These are phyloP conservation scores for Oncorhynchus mykiss DNA, from an alignment of 2,113 vertebrate genomes.

Conservation along the genomic window DNA sequence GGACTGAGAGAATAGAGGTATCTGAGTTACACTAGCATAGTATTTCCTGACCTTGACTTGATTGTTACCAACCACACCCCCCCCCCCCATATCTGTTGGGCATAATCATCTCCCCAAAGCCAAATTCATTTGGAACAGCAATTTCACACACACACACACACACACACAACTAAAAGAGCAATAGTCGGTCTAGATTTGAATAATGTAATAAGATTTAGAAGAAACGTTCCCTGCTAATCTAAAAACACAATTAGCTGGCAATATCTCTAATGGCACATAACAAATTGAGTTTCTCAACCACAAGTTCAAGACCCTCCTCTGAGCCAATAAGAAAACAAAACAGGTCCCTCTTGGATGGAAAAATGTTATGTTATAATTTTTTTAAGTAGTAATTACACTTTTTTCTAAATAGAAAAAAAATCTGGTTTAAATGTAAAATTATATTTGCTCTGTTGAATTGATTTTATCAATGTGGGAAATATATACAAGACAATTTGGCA, in stretches of 20 bases:
- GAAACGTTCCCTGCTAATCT: conserved; percentile 62
- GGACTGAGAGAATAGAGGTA: conserved; percentile 6
- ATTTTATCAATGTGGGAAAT: no score
- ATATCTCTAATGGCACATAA: conserved; percentile 23
- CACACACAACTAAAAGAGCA: conserved; percentile 57
- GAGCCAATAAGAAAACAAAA: not conserved
- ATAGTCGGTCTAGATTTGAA: conserved; percentile 63
- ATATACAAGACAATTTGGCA: not conserved
- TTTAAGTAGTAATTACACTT: no score
- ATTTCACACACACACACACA: conserved; percentile 52
- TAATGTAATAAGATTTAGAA: conserved; percentile 60
- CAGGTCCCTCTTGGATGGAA: no score
- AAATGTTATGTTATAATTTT: no score
- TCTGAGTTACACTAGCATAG: conserved; percentile 44
- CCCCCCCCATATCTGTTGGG: conserved; percentile 63
- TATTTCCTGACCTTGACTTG: conserved; percentile 71
- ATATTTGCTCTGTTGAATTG: no score
- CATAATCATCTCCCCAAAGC: conserved; percentile 62
- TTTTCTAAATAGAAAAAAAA: no score
- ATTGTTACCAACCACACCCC: conserved; percentile 62
- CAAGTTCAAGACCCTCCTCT: not conserved
- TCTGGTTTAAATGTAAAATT: not conserved
- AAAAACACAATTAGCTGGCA: conserved; percentile 67
- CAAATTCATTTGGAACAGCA: conserved; percentile 71
- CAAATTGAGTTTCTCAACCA: conserved; percentile 24